A percentile compares a stretch with the other conserved stretches of the same genome.
Evolutionary conservation across 2,888 invertebrate species (phyloP).

Genomic region (Reticulitermes lucifugus): DNA sequence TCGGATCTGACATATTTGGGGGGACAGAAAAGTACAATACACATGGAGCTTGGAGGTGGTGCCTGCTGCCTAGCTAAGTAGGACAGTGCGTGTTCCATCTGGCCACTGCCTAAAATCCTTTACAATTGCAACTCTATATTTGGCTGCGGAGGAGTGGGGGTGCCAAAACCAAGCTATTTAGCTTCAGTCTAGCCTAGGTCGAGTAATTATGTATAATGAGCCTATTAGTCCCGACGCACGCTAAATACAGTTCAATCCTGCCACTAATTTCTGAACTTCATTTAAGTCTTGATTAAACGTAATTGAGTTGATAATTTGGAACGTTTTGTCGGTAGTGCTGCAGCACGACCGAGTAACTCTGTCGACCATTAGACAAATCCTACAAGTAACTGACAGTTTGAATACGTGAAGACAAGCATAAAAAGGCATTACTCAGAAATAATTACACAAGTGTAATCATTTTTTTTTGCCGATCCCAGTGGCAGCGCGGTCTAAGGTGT

Average conservation of each 20-base stretch:
- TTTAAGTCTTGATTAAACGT: constrained; percentile 47
- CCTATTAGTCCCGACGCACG: constrained; percentile 34
- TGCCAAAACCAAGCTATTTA: constrained; percentile 10
- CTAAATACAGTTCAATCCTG: constrained; percentile 44
- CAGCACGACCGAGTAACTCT: neutral
- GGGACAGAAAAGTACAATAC: too few relatives aligned
- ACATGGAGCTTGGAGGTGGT: neutral
- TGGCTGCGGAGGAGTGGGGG: neutral
- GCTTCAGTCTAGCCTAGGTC: neutral
- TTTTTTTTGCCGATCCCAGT: too few relatives aligned
- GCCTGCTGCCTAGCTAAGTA: neutral
- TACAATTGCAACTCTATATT: constrained; percentile 20
- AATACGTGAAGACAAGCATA: too few relatives aligned
- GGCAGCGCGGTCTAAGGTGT: too few relatives aligned
- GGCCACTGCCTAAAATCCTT: neutral
- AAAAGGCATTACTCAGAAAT: too few relatives aligned
- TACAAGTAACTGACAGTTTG: neutral
- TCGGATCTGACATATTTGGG: too few relatives aligned
- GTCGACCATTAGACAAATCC: neutral
- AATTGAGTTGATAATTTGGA: constrained; percentile 46
- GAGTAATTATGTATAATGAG: constrained; percentile 45
- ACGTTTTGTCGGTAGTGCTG: constrained; percentile 9
- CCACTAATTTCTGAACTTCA: constrained; percentile 45
- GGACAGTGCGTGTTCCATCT: neutral
- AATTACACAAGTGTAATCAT: too few relatives aligned